Evolutionary conservation across 2,888 invertebrate genomes (phyloP).

Genomic region (Baronia brevicornis): DNA sequence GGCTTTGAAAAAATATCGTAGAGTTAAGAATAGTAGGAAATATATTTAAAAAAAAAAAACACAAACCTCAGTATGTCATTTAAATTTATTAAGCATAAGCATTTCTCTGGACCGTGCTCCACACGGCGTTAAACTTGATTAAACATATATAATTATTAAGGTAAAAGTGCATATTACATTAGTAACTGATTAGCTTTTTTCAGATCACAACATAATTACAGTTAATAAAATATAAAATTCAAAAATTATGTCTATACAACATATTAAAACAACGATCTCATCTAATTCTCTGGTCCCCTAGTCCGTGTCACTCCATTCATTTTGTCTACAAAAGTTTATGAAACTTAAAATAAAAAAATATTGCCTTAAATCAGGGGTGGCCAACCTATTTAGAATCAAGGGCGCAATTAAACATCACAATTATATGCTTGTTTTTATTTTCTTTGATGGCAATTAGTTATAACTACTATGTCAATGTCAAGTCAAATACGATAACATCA

Average conservation of each 20-base stretch:
- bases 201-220: conserved; percentile 52
- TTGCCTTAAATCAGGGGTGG: conserved; percentile 7
- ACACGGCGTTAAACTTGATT: conserved; percentile 25
- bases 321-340: conserved; percentile 29
- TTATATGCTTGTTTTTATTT: too few relatives aligned
- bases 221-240: conserved; percentile 21
- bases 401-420: conserved; percentile 2
- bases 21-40: too few relatives aligned
- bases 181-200: conserved; percentile 53
- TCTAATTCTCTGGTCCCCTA: conserved; percentile 53
- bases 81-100: conserved; percentile 68
- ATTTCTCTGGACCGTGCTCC: conserved; percentile 33
- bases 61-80: conserved; percentile 55
- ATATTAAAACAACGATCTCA: conserved; percentile 34
- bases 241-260: conserved; percentile 27
- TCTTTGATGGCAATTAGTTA: too few relatives aligned
- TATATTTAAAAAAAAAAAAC: conserved; percentile 40
- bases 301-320: conserved; percentile 30
- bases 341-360: conserved; percentile 28
- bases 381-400: background rate
- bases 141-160: conserved; percentile 42
- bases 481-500: too few relatives aligned
- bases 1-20: too few relatives aligned
- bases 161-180: conserved; percentile 42
- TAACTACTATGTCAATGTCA: too few relatives aligned